Base-by-base conservation (phyloP, 1,140 invertebrate genomes). In the Aphidius ervi region DNA sequence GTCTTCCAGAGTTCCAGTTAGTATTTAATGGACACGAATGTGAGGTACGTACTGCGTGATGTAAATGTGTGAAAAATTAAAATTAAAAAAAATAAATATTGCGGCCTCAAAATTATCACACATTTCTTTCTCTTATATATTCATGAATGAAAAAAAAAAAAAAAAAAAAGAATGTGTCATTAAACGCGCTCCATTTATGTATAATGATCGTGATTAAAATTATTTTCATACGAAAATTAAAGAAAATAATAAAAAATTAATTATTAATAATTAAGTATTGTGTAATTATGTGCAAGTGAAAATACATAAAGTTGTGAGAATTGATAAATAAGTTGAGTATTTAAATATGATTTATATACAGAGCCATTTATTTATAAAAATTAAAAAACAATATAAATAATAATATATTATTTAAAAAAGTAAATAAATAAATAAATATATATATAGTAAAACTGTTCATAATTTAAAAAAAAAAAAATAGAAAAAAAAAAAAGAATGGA, bases 1-100 rank as follows among this genome's bases (percentile, higher is more conserved):
- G 69, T 71, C 73, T 75, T 75, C 73, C 73, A 75, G 66, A 68
- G 72, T 75, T 75, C 73, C 73, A 75, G 66, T 68, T 74, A 73
- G 71, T 72, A 67, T 74, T 71, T 73, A 73, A 69, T 68, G 67
- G 63, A 46, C 58, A 54, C 47, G 58, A 59, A 47, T 40, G 50
- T 46, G 54, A 40, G 45, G 47, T 52, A 41, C 61, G 50, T 55
- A 40, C 20, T 63, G 52, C 52, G 49, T 62, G 45, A 54, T 54
- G 43, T 49, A 1, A 48, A 49, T 47, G 23, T 16, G 6, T 9
- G 8, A 23, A 42, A 43, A 55, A n/a, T 31, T 56, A 20, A 46
- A 67, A 73, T 67, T 7, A 31, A 31, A 31, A 31, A 1, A 31
- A 31, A 31, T 31, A 31, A 50, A 20, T 10, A 2, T 43, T 59